These are phyloP conservation scores for Panthera leo DNA, from an alignment of 2,113 vertebrate genomes.

Conservation along the genomic window DNA sequence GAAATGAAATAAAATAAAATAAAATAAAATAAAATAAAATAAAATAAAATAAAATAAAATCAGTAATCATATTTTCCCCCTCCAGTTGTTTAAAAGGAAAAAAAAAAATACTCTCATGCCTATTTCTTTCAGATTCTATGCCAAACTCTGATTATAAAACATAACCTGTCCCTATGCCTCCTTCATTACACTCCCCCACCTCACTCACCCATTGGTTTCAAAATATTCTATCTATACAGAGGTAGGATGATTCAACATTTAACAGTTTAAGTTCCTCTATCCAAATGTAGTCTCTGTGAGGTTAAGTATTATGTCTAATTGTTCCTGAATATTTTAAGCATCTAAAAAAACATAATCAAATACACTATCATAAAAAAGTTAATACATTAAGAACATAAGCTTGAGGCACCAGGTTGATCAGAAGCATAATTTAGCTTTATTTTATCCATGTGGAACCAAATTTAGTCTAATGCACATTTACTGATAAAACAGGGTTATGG, in stretches of 20 bases:
- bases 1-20: too few relatives aligned
- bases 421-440: not conserved
- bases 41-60: not conserved
- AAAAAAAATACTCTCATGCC: not conserved
- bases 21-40: too few relatives aligned
- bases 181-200: not conserved
- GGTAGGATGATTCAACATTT: not conserved
- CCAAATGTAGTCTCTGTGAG: constrained; percentile 10
- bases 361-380: not conserved
- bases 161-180: not conserved
- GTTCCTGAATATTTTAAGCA: not conserved
- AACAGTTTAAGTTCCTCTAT: not conserved
- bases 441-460: not conserved
- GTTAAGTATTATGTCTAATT: not conserved
- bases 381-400: not conserved
- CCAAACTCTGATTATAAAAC: not conserved
- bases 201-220: not conserved
- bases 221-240: not conserved
- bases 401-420: not conserved
- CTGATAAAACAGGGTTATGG: not conserved
- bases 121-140: not conserved
- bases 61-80: not conserved
- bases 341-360: not conserved
- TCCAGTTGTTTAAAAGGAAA: not conserved
- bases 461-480: not conserved